Conservation (phyloP, 2,797 vertebrate species). For the Cirrhinus molitorella region DNA sequence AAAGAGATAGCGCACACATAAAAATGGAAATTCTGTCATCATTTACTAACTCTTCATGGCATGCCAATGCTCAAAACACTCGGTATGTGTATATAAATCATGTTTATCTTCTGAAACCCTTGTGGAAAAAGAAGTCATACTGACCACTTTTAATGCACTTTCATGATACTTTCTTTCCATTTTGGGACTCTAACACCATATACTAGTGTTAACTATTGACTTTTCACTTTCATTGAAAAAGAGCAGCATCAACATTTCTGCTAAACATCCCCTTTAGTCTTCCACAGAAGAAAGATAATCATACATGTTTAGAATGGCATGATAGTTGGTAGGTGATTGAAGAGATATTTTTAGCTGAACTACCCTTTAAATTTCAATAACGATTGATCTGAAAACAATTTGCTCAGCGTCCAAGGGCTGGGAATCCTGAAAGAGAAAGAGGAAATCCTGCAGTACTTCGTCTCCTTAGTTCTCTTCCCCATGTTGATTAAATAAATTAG, state of each 20-base stretch:
- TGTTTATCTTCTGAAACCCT: neutral
- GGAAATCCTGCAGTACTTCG: slow-evolving; percentile 3
- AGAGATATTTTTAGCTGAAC: neutral
- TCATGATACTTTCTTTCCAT: neutral
- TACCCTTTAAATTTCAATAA: neutral
- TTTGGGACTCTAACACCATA: neutral
- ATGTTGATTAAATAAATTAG: slow-evolving; percentile 64
- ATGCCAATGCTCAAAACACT: neutral
- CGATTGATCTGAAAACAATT: neutral
- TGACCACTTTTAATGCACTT: neutral
- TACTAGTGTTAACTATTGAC: neutral
- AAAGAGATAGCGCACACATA: neutral
- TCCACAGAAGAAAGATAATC: neutral
- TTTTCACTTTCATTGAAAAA: neutral
- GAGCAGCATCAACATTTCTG: neutral
- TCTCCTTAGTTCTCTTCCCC: slow-evolving; percentile 37
- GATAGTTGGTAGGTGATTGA: neutral
- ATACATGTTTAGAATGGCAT: neutral
- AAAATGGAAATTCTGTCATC: neutral
- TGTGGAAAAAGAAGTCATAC: neutral
- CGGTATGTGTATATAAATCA: neutral
- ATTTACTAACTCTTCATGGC: neutral
- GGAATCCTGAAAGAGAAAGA: too few species aligned
- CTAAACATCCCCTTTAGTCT: neutral
- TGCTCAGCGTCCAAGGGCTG: neutral